A percentile compares a stretch with the other conserved stretches of the same genome.
Conservation (phyloP, 2,797 vertebrate genomes). For the Gymnopithys bicolor region DNA sequence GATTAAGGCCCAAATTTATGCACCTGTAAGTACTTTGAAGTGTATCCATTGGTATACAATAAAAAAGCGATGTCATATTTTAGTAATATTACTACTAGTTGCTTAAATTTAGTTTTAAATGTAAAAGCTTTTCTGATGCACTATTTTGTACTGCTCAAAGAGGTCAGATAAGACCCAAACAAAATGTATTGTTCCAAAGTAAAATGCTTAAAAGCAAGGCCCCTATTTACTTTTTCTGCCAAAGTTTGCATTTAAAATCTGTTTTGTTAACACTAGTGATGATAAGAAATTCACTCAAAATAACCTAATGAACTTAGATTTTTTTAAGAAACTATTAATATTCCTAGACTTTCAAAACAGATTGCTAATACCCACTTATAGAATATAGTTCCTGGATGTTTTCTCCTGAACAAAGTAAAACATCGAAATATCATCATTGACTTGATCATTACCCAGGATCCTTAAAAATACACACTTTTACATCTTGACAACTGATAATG, state of each 20-base stretch:
- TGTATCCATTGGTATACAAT: not conserved
- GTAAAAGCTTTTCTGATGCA: not conserved
- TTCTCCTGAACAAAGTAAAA: not conserved
- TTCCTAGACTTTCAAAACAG: not conserved
- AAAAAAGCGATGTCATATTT: not conserved
- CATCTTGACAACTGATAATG: not conserved
- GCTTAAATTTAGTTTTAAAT: not conserved
- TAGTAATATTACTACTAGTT: not conserved
- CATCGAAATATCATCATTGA: not conserved
- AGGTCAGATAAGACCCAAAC: not conserved
- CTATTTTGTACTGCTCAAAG: not conserved
- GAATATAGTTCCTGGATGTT: fast-evolving
- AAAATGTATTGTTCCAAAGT: not conserved
- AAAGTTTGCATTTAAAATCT: not conserved
- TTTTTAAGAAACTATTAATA: not conserved
- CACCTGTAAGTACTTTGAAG: not conserved
- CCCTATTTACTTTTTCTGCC: not conserved
- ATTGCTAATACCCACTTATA: not conserved
- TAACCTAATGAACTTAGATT: not conserved
- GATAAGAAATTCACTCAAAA: not conserved
- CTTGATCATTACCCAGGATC: not conserved
- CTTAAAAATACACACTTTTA: not conserved
- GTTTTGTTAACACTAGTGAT: not conserved
- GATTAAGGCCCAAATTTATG: not conserved
- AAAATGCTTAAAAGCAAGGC: not conserved